These are phyloP conservation scores for Pyrrhosoma nymphula DNA, from an alignment of 2,888 invertebrate species.

Conservation along the genomic window DNA sequence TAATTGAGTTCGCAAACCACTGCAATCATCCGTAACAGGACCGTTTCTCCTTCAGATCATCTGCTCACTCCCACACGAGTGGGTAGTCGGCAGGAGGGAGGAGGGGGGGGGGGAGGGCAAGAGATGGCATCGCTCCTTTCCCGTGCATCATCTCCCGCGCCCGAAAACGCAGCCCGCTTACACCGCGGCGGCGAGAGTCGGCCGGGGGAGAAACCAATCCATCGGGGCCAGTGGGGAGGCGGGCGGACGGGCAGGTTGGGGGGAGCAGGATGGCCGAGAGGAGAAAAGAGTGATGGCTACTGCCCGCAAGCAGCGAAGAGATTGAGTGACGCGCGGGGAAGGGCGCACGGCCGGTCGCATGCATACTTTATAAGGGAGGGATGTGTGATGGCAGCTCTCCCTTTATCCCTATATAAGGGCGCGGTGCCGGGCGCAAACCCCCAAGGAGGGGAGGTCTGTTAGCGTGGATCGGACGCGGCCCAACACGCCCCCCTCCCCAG, in stretches of 20 bases:
- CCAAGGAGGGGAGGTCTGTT: not conserved
- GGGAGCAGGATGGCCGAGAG: not conserved
- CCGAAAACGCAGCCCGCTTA: not conserved
- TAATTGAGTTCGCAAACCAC: no score
- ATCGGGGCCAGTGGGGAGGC: no score
- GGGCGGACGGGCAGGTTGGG: no score
- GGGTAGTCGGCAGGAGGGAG: no score
- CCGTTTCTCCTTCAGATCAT: no score
- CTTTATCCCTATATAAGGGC: slow-evolving; percentile 16
- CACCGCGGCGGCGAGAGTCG: not conserved
- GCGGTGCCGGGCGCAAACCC: not conserved
- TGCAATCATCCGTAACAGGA: no score
- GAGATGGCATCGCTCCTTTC: no score
- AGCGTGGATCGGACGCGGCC: not conserved
- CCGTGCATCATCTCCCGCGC: no score
- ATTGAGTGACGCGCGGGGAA: not conserved
- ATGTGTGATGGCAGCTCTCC: not conserved
- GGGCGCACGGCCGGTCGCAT: not conserved
- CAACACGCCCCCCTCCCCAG: not conserved
- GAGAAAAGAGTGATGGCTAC: not conserved
- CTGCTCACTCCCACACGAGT: no score
- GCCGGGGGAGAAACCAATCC: no score
- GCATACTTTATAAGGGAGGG: slow-evolving; percentile 26
- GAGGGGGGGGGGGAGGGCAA: no score
- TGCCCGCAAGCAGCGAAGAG: not conserved